Percentiles rank a stretch among this genome's conserved stretches.
These are phyloP conservation scores for Tursiops truncatus DNA, from an alignment of 2,113 vertebrate genomes.

Conservation along the genomic window DNA sequence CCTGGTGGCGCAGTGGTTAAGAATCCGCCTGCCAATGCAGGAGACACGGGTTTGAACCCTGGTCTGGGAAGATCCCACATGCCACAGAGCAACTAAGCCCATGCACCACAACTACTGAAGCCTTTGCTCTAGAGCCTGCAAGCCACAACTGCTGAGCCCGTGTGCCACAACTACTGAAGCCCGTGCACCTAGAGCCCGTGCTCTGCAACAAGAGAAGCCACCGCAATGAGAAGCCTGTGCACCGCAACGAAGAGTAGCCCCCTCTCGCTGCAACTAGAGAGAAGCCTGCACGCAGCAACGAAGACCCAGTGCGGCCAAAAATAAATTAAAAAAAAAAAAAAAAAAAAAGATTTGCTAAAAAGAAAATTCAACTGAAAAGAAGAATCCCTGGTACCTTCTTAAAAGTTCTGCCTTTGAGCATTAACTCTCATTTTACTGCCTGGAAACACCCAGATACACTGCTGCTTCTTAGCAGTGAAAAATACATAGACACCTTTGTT, in stretches of 20 bases:
- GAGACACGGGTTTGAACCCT: not conserved
- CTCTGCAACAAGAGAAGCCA: not conserved
- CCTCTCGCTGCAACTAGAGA: too few species aligned
- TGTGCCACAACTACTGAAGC: too few species aligned
- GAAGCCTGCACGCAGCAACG: too few species aligned
- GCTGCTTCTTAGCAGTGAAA: not conserved
- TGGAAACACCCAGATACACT: not conserved
- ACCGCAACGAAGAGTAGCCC: too few species aligned
- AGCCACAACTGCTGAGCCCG: accelerated
- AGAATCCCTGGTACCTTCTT: not conserved
- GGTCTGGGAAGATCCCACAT: not conserved
- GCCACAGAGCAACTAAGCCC: not conserved
- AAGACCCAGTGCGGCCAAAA: too few species aligned
- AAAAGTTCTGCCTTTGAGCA: not conserved
- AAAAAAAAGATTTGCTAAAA: too few species aligned
- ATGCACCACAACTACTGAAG: accelerated
- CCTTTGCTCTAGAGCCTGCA: accelerated
- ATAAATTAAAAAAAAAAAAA: too few species aligned
- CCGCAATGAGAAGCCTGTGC: too few species aligned
- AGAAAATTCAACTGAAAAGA: not conserved
- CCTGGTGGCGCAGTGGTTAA: not conserved
- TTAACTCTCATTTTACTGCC: not conserved
- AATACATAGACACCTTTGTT: not conserved
- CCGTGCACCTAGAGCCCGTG: not conserved
- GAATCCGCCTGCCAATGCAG: not conserved